phyloP scores from a whole-genome alignment of 2,797 vertebrate genomes.

The Limnodromus scolopaceus region DNA sequence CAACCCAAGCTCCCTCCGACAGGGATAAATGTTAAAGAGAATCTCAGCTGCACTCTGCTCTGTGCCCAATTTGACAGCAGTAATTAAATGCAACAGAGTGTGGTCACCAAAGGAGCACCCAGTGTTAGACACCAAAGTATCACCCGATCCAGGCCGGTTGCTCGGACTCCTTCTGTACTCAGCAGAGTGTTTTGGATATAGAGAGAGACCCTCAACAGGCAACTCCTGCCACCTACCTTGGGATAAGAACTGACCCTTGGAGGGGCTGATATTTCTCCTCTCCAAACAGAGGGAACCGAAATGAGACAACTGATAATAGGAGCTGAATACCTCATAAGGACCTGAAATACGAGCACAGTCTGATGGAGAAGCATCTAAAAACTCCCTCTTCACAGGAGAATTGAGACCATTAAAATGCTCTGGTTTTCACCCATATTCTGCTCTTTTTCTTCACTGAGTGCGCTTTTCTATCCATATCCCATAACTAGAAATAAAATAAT shows the following conservation, averaged over 20 bases:
- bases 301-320: neutral
- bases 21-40: neutral
- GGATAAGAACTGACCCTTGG: neutral
- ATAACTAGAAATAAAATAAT: neutral
- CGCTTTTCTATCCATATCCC: neutral
- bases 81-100: neutral
- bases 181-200: neutral
- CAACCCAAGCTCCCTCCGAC: neutral
- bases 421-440: neutral
- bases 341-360: neutral
- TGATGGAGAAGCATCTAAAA: neutral
- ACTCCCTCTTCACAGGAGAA: neutral
- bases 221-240: neutral
- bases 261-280: neutral
- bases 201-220: neutral
- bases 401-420: neutral
- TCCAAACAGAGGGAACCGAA: neutral
- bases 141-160: neutral
- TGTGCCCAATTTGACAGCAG: neutral
- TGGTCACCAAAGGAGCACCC: neutral
- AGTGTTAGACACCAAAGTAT: neutral
- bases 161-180: neutral
- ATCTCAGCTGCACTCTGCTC: neutral
- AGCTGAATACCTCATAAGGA: neutral
- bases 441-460: neutral